These are phyloP conservation scores for Phrixothrix hirtus DNA, from an alignment of 2,888 invertebrate species.

Conservation along the genomic window DNA sequence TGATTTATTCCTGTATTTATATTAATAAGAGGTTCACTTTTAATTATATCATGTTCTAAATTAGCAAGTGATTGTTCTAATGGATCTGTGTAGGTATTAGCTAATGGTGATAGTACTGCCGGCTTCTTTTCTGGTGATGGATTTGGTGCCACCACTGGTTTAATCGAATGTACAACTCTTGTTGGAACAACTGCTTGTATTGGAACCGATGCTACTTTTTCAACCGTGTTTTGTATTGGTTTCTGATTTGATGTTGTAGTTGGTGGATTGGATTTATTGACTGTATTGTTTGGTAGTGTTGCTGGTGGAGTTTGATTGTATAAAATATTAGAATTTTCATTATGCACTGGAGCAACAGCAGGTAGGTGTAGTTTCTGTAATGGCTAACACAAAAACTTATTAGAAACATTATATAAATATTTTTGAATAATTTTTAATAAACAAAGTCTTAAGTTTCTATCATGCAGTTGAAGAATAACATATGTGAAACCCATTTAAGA, in stretches of 20 bases:
- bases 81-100: slow-evolving; percentile 63
- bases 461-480: no score
- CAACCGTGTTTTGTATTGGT: slow-evolving; percentile 41
- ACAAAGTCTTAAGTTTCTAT: no score
- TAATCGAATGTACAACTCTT: slow-evolving; percentile 55
- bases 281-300: slow-evolving; percentile 32
- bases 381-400: no score
- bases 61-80: slow-evolving; percentile 73
- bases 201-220: slow-evolving; percentile 40
- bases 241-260: slow-evolving; percentile 39
- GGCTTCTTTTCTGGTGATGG: slow-evolving; percentile 47
- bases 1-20: slow-evolving; percentile 34
- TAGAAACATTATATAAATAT: slow-evolving; percentile 21
- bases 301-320: slow-evolving; percentile 36
- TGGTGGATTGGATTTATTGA: slow-evolving; percentile 18
- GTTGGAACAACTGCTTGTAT: slow-evolving; percentile 45
- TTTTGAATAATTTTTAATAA: background rate
- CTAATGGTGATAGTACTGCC: slow-evolving; percentile 49
- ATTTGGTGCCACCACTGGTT: slow-evolving; percentile 35
- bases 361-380: slow-evolving; percentile 41
- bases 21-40: slow-evolving; percentile 57
- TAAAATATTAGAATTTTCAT: slow-evolving; percentile 38
- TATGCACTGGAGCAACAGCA: slow-evolving; percentile 37
- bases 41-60: slow-evolving; percentile 68
- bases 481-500: background rate